Evolutionary conservation across 1,140 invertebrate genomes (phyloP).

Genomic region (Drosophila elegans): DNA sequence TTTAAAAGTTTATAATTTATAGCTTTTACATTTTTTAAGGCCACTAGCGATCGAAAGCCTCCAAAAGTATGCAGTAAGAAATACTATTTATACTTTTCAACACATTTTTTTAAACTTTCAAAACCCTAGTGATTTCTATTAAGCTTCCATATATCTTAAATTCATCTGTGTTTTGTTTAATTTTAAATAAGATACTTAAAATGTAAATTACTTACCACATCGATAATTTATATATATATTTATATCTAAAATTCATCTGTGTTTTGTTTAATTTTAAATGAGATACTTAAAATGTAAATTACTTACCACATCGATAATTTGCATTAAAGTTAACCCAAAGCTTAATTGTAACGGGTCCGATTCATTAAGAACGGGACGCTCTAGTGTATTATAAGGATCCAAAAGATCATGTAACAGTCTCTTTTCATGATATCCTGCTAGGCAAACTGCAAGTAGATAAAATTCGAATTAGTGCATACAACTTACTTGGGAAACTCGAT

Average conservation of each 20-base stretch:
- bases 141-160: too few relatives aligned
- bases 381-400: constrained; percentile 97
- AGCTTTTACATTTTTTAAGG: too few relatives aligned
- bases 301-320: constrained; percentile 99
- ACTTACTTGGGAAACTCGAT: constrained; percentile 20
- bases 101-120: too few relatives aligned
- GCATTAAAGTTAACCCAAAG: constrained; percentile 99
- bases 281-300: not conserved
- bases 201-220: constrained; percentile 94
- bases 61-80: too few relatives aligned
- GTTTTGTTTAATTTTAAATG: too few relatives aligned
- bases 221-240: constrained; percentile 93
- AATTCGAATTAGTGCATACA: constrained; percentile 39
- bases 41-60: too few relatives aligned
- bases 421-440: constrained; percentile 96
- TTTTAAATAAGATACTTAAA: not conserved
- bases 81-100: too few relatives aligned
- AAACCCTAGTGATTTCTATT: too few relatives aligned
- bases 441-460: constrained; percentile 87
- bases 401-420: constrained; percentile 96
- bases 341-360: constrained; percentile 97
- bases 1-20: too few relatives aligned
- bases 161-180: too few relatives aligned
- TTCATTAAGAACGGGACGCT: constrained; percentile 98
- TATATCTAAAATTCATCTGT: too few relatives aligned